phyloP scores from a whole-genome alignment of 1,140 invertebrate genomes.

The Platyura marginata region DNA sequence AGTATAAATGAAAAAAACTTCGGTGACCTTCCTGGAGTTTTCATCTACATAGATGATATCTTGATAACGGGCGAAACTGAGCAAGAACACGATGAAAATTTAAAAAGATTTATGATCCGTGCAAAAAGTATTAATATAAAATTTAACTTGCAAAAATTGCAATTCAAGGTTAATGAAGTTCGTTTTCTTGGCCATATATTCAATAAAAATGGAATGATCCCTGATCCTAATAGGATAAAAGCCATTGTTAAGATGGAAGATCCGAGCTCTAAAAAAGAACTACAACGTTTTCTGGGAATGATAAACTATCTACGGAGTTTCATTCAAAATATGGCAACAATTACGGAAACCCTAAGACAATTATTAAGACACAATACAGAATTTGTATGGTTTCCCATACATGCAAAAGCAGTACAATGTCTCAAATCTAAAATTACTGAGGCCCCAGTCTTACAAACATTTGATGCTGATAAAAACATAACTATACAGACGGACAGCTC shows the following conservation, averaged over 20 bases:
- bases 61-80: conserved; percentile 10
- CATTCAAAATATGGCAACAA: not conserved
- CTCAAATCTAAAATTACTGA: not conserved
- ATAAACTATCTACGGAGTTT: conserved; percentile 1
- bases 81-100: conserved; percentile 11
- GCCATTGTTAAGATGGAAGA: conserved; percentile 2
- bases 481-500: conserved; percentile 17
- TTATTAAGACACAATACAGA: not conserved
- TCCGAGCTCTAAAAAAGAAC: conserved; percentile 2
- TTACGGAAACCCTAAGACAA: not conserved
- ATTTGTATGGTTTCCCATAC: not conserved
- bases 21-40: conserved; percentile 9
- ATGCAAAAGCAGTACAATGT: not conserved
- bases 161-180: conserved; percentile 1
- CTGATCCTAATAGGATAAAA: conserved; percentile 2
- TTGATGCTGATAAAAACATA: conserved; percentile 10
- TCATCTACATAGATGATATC: conserved; percentile 20
- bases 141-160: conserved; percentile 3
- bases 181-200: not conserved
- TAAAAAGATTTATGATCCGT: too few species aligned
- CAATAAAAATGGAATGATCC: not conserved
- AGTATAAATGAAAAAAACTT: conserved; percentile 11
- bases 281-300: not conserved
- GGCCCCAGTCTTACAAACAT: conserved; percentile 8
- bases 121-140: conserved; percentile 2